Percentiles rank a stretch among this genome's conserved stretches.
These are phyloP conservation scores for Drosophila obscura DNA, from an alignment of 1,140 invertebrate species.

Conservation along the genomic window DNA sequence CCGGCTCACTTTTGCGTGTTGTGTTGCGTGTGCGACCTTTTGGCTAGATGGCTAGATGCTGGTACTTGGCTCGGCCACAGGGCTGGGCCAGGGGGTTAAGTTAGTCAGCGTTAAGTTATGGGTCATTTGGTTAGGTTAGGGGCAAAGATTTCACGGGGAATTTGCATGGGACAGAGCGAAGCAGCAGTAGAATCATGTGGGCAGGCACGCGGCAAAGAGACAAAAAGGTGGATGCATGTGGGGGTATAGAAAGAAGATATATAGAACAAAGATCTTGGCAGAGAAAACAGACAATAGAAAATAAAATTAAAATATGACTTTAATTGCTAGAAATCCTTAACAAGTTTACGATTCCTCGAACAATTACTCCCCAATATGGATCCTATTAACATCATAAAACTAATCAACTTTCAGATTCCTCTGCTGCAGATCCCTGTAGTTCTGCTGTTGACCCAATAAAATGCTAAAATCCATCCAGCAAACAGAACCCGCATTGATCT, in stretches of 20 bases:
- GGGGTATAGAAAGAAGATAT: background rate
- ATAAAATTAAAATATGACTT: too few species aligned
- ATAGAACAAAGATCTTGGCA: background rate
- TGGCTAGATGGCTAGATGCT: slow-evolving; percentile 75
- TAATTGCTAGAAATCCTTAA: too few species aligned
- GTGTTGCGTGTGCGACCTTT: slow-evolving; percentile 64
- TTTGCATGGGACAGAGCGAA: slow-evolving; percentile 25
- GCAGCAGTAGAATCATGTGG: slow-evolving; percentile 35
- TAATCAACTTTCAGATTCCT: background rate
- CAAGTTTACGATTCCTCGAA: too few species aligned
- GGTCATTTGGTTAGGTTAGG: slow-evolving; percentile 27
- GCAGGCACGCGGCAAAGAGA: slow-evolving; percentile 10
- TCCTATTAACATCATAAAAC: background rate
- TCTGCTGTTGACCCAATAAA: background rate
- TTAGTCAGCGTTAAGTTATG: slow-evolving; percentile 43
- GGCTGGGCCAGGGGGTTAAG: slow-evolving; percentile 20
- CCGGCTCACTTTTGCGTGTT: slow-evolving; percentile 34
- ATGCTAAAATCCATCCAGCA: slow-evolving; percentile 2
- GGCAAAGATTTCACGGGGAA: slow-evolving; percentile 54
- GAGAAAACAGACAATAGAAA: background rate
- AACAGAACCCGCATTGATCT: slow-evolving; percentile 59
- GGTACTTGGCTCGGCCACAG: slow-evolving; percentile 46
- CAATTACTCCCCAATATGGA: too few species aligned
- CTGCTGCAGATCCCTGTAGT: too few species aligned
- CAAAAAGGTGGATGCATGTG: slow-evolving; percentile 9